A percentile compares a stretch with the other conserved stretches of the same genome.
phyloP scores from a whole-genome alignment of 1,140 invertebrate species.

The Pentalonia nigronervosa region DNA sequence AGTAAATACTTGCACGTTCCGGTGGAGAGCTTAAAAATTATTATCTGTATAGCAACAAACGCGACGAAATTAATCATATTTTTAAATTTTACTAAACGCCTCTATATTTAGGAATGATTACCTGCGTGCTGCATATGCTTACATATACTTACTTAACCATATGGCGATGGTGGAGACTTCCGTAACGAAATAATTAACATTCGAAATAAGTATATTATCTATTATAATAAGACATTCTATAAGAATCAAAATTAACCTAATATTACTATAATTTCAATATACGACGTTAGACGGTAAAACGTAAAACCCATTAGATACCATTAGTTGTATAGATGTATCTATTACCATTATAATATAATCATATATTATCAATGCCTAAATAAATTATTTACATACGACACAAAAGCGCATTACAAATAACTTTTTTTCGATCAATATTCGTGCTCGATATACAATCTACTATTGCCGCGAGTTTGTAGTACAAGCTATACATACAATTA shows the following conservation, averaged over 20 bases:
- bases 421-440: no score
- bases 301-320: not conserved
- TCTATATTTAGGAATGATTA: not conserved
- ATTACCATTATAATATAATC: no score
- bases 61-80: not conserved
- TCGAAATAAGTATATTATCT: not conserved
- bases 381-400: no score
- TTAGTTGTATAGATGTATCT: not conserved
- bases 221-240: not conserved
- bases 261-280: not conserved
- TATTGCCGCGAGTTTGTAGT: no score
- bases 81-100: not conserved
- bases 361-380: no score
- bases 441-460: no score
- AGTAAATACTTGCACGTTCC: not conserved
- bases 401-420: not conserved
- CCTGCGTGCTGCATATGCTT: not conserved
- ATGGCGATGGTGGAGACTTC: constrained; percentile 9
- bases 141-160: not conserved
- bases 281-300: not conserved
- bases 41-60: not conserved
- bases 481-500: no score
- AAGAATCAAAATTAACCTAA: not conserved
- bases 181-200: constrained; percentile 4
- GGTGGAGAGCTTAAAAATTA: not conserved